phyloP scores from a whole-genome alignment of 1,140 invertebrate genomes.

The Cydia amplana region DNA sequence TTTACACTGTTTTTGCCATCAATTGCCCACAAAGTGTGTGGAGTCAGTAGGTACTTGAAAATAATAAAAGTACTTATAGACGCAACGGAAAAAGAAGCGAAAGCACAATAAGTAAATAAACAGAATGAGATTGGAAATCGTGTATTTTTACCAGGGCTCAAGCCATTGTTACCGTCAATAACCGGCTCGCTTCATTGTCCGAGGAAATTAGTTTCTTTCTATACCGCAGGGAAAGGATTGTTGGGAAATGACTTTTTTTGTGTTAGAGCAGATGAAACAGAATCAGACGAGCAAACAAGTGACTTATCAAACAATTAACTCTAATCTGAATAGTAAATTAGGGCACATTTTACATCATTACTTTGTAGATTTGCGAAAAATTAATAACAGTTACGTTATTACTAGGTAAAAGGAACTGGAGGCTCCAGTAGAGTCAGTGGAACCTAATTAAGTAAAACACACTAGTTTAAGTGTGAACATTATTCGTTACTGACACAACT shows the following conservation, averaged over 20 bases:
- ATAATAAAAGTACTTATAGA: conserved; percentile 15
- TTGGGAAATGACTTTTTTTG: conserved; percentile 26
- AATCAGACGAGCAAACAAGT: neutral
- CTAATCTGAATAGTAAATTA: too few species aligned
- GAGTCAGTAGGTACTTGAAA: neutral
- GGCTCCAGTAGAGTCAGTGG: too few species aligned
- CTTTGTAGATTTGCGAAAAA: too few species aligned
- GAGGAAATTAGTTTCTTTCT: conserved; percentile 37
- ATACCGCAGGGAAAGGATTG: conserved; percentile 28
- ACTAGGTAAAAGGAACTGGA: too few species aligned
- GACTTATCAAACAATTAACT: neutral
- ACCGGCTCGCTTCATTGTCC: conserved; percentile 33
- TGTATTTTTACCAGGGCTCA: conserved; percentile 36
- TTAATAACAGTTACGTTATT: too few species aligned
- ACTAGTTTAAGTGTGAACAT: too few species aligned
- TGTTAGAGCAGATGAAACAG: neutral
- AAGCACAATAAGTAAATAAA: conserved; percentile 26
- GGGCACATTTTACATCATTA: too few species aligned
- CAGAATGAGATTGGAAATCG: conserved; percentile 38
- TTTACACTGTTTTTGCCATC: too few species aligned
- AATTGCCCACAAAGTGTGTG: too few species aligned
- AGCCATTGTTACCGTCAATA: conserved; percentile 33
- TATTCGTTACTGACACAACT: too few species aligned
- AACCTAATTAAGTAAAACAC: too few species aligned
- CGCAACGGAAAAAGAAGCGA: neutral